Evolutionary conservation across 2,888 invertebrate genomes (phyloP).

Genomic region (Ischnus inquisitorius): DNA sequence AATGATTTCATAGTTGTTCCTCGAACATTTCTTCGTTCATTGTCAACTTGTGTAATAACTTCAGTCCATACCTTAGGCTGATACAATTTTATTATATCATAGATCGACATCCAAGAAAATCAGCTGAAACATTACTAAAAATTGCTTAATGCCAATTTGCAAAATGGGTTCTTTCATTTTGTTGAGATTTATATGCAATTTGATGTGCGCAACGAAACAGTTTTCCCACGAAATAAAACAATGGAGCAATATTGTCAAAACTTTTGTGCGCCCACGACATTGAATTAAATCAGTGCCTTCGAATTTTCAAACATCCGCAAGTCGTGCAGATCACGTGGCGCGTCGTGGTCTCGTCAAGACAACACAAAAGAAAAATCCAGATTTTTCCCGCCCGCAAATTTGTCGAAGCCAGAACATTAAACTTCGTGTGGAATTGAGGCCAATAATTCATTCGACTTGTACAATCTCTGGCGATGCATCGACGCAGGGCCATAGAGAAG

Average conservation of each 20-base stretch:
- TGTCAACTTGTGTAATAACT: background rate
- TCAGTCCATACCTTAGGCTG: no score
- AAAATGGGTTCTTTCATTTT: no score
- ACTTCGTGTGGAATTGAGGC: slow-evolving; percentile 81
- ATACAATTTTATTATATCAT: no score
- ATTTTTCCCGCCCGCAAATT: slow-evolving; percentile 78
- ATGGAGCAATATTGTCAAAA: background rate
- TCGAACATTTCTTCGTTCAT: background rate
- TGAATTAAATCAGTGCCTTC: slow-evolving; percentile 11
- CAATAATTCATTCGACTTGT: slow-evolving; percentile 81
- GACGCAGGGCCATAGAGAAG: slow-evolving; percentile 14
- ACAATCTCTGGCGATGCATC: slow-evolving; percentile 60
- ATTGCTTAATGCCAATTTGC: background rate
- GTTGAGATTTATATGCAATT: no score
- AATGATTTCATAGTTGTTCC: background rate
- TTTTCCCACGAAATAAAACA: background rate
- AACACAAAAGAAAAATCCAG: slow-evolving; percentile 68
- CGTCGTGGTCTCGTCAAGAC: slow-evolving; percentile 11
- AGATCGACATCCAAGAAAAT: background rate
- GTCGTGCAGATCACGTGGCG: slow-evolving; percentile 77
- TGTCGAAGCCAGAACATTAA: slow-evolving; percentile 75
- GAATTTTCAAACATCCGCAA: slow-evolving; percentile 39
- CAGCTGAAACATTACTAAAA: background rate
- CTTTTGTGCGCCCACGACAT: background rate
- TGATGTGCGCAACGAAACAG: background rate